Evolutionary conservation across 2,888 invertebrate genomes (phyloP).

Genomic region (Andrena marginata): DNA sequence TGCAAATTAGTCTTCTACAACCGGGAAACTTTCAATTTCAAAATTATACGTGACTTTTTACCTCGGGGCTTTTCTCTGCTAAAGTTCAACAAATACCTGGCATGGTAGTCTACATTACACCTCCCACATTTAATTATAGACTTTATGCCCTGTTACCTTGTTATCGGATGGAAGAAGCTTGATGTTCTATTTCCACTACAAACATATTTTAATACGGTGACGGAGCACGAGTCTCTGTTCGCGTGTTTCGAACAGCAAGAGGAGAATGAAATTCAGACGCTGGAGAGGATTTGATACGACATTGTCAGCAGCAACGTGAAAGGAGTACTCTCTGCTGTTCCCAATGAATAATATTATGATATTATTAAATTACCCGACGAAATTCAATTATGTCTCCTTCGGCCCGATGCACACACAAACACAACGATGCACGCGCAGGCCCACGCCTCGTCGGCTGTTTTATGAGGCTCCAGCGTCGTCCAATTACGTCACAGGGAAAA

Average conservation of each 20-base stretch:
- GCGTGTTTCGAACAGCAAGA: not conserved
- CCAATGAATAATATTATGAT: conserved; percentile 49
- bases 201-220: too few relatives aligned
- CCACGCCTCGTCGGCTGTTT: conserved; percentile 24
- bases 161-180: too few relatives aligned
- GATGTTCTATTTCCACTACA: too few relatives aligned
- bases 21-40: not conserved
- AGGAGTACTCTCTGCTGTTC: not conserved
- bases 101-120: too few relatives aligned
- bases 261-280: not conserved
- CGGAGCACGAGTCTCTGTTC: not conserved
- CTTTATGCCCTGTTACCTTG: too few relatives aligned
- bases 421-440: not conserved
- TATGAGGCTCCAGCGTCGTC: conserved; percentile 39
- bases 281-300: not conserved
- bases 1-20: conserved; percentile 5
- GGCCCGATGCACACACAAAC: not conserved
- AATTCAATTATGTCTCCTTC: conserved; percentile 42
- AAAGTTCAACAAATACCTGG: not conserved
- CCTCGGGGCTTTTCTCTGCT: not conserved
- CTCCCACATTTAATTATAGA: too few relatives aligned
- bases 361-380: conserved; percentile 53
- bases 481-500: conserved; percentile 53
- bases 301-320: not conserved
- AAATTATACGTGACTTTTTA: conserved; percentile 6